phyloP scores from a whole-genome alignment of 2,113 vertebrate genomes.

The Melospiza melodia region DNA sequence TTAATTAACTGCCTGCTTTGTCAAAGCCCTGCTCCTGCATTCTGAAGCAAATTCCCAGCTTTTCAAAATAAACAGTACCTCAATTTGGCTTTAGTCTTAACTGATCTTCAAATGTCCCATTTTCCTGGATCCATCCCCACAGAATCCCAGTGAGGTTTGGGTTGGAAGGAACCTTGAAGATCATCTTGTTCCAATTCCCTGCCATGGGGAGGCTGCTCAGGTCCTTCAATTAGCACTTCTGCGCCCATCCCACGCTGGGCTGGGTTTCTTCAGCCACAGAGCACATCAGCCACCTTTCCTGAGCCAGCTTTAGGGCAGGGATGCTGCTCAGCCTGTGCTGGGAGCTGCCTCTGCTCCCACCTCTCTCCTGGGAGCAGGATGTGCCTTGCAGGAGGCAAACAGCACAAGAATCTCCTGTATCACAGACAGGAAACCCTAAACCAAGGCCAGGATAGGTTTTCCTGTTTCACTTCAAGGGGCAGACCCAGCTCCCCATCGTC shows the following conservation, averaged over 20 bases:
- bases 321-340: not conserved
- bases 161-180: not conserved
- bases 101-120: not conserved
- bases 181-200: not conserved
- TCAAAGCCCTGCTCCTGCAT: not conserved
- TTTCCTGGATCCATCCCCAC: not conserved
- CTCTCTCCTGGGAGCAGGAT: not conserved
- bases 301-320: accelerated
- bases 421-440: not conserved
- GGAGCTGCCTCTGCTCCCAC: not conserved
- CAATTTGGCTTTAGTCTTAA: not conserved
- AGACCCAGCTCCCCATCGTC: not conserved
- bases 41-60: not conserved
- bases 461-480: not conserved
- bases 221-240: not conserved
- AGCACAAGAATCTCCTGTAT: not conserved
- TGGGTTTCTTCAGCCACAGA: not conserved
- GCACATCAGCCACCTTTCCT: not conserved
- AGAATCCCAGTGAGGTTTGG: not conserved
- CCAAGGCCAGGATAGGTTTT: not conserved
- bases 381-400: not conserved
- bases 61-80: not conserved
- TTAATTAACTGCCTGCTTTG: not conserved
- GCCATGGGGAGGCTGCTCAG: not conserved
- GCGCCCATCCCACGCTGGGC: not conserved